A percentile compares a stretch with the other conserved stretches of the same genome.
These are phyloP conservation scores for Xylocopa sonorina DNA, from an alignment of 1,140 invertebrate genomes.

Conservation along the genomic window DNA sequence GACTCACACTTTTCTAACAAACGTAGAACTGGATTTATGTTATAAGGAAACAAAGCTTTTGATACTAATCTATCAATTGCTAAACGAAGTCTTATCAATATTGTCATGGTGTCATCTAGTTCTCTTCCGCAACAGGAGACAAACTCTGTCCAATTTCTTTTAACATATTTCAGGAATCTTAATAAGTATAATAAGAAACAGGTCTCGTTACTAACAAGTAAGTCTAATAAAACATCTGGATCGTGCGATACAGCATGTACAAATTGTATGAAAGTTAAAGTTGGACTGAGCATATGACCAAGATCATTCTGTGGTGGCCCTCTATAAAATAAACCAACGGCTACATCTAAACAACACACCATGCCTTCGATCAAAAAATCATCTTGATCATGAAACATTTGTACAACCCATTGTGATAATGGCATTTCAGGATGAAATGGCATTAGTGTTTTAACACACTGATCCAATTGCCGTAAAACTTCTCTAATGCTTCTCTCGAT, in stretches of 20 bases:
- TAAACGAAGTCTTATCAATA: constrained; percentile 89
- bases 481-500: constrained; percentile 93
- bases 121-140: constrained; percentile 89
- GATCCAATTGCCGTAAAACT: constrained; percentile 90
- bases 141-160: constrained; percentile 92
- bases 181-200: constrained; percentile 94
- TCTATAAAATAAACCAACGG: constrained; percentile 90
- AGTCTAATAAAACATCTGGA: constrained; percentile 91
- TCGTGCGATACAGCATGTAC: constrained; percentile 92
- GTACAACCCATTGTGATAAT: constrained; percentile 93
- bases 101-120: constrained; percentile 91
- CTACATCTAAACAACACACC: constrained; percentile 94
- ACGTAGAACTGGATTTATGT: constrained; percentile 93
- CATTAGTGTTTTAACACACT: constrained; percentile 90
- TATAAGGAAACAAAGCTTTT: constrained; percentile 93
- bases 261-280: constrained; percentile 92
- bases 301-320: constrained; percentile 90
- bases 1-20: constrained; percentile 92
- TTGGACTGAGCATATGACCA: constrained; percentile 90
- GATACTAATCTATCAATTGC: constrained; percentile 92
- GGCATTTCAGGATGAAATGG: constrained; percentile 94
- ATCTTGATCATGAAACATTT: constrained; percentile 94
- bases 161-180: constrained; percentile 92
- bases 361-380: constrained; percentile 95
- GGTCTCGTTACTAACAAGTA: constrained; percentile 95